Evolutionary conservation across 2,888 invertebrate species (phyloP).

Genomic region (Rapana venosa): DNA sequence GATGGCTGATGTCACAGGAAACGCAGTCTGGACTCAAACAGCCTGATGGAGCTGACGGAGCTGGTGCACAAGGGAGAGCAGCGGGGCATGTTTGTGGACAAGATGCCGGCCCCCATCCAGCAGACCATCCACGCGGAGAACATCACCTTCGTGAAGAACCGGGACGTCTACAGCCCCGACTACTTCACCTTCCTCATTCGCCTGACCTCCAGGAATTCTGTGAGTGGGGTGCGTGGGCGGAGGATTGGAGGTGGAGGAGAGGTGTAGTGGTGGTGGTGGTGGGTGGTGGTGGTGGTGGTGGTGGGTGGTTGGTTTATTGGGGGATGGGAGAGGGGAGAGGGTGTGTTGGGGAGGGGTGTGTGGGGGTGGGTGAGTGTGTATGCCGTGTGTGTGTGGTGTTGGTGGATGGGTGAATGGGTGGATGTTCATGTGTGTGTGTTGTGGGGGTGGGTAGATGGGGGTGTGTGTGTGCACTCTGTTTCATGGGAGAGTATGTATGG

Average conservation of each 20-base stretch:
- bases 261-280: not conserved
- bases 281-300: not conserved
- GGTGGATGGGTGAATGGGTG: not conserved
- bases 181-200: slow-evolving; percentile 79
- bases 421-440: not conserved
- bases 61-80: slow-evolving; percentile 80
- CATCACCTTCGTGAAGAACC: slow-evolving; percentile 79
- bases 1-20: too few relatives aligned
- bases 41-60: slow-evolving; percentile 79
- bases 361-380: not conserved
- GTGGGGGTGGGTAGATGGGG: not conserved
- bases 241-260: too few relatives aligned
- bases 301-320: too few relatives aligned
- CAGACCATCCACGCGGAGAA: slow-evolving; percentile 79
- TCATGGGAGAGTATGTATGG: not conserved
- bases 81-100: slow-evolving; percentile 77
- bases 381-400: too few relatives aligned
- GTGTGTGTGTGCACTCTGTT: not conserved
- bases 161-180: slow-evolving; percentile 79
- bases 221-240: slow-evolving; percentile 52
- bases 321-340: too few relatives aligned
- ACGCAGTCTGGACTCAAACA: slow-evolving; percentile 74
- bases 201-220: slow-evolving; percentile 66
- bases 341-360: not conserved
- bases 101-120: slow-evolving; percentile 78